A percentile compares a stretch with the other conserved stretches of the same genome.
Conservation (phyloP, 2,797 vertebrate species). For the Serranus cabrilla region DNA sequence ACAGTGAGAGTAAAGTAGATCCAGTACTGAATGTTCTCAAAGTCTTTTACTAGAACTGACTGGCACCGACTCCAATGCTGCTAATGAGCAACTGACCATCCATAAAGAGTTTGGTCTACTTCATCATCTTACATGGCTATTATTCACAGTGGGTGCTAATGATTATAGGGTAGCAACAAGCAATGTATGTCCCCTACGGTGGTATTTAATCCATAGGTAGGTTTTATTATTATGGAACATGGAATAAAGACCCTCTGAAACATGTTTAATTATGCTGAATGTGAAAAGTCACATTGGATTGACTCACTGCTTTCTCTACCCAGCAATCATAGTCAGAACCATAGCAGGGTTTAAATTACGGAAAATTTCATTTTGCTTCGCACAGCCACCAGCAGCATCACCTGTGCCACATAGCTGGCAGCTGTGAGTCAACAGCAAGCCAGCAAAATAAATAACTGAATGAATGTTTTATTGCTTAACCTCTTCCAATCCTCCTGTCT, state of each 20-base stretch:
- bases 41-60: constrained; percentile 26
- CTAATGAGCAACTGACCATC: constrained; percentile 30
- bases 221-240: not conserved
- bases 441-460: not conserved
- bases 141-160: not conserved
- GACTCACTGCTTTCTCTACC: not conserved
- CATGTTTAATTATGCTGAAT: not conserved
- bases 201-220: not conserved
- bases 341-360: constrained; percentile 3
- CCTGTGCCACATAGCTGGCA: constrained; percentile 12
- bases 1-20: not conserved
- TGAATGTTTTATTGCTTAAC: constrained; percentile 10
- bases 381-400: constrained; percentile 20
- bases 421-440: constrained; percentile 5
- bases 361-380: constrained; percentile 18
- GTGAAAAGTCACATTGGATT: constrained; percentile 8
- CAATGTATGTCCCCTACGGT: not conserved
- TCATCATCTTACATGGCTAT: not conserved
- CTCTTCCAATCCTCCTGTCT: not conserved
- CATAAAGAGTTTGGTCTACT: not conserved
- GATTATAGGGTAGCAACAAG: not conserved
- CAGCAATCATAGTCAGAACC: not conserved
- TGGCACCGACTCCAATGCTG: constrained; percentile 24
- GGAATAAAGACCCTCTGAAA: not conserved
- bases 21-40: not conserved